A percentile compares a stretch with the other conserved stretches of the same genome.
These are phyloP conservation scores for Trissolcus basalis DNA, from an alignment of 1,140 invertebrate species.

Conservation along the genomic window DNA sequence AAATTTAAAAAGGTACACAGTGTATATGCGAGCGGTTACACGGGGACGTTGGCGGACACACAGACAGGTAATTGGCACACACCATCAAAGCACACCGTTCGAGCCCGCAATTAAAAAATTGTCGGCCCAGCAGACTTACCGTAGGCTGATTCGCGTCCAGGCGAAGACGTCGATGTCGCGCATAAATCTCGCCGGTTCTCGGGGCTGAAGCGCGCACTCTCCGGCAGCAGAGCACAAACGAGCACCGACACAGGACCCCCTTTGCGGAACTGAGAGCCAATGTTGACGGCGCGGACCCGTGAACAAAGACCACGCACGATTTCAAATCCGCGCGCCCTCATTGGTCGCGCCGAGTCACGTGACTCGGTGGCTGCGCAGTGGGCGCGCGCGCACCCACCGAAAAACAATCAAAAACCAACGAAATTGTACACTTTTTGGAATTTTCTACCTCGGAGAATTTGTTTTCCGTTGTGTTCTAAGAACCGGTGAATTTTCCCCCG, in stretches of 20 bases:
- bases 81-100: neutral
- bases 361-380: slow-evolving; percentile 24
- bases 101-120: too few species aligned
- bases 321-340: slow-evolving; percentile 70
- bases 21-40: neutral
- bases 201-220: slow-evolving; percentile 21
- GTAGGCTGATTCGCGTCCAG: slow-evolving; percentile 32
- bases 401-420: too few species aligned
- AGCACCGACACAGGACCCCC: slow-evolving; percentile 74
- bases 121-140: slow-evolving; percentile 8
- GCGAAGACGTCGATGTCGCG: slow-evolving; percentile 36
- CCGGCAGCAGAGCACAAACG: slow-evolving; percentile 66
- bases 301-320: slow-evolving; percentile 76
- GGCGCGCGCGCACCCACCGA: too few species aligned
- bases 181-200: slow-evolving; percentile 38
- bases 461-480: too few species aligned
- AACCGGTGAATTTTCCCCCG: too few species aligned
- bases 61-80: neutral
- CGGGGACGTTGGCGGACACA: neutral
- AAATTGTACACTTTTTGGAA: too few species aligned
- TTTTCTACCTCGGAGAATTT: neutral
- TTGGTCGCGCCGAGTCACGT: slow-evolving; percentile 70
- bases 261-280: slow-evolving; percentile 74
- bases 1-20: neutral
- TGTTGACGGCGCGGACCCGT: slow-evolving; percentile 70